A percentile compares a stretch with the other conserved stretches of the same genome.
Evolutionary conservation across 2,113 vertebrate species (phyloP).

Genomic region (Gorsachius goisagi): DNA sequence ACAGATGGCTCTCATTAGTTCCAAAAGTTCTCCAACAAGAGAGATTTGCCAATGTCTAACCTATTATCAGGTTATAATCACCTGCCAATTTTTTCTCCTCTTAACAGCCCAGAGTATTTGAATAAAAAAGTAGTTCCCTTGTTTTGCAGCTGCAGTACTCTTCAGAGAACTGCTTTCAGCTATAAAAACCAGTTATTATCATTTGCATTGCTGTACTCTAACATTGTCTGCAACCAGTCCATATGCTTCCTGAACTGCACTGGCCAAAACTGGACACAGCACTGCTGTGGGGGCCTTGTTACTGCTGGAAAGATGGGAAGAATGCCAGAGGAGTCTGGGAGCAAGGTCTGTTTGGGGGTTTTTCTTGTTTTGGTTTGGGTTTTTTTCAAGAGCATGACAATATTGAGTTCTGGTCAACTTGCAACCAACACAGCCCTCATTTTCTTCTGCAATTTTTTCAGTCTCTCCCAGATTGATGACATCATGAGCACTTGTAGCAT

Average conservation of each 20-base stretch:
- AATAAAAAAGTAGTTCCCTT: background rate
- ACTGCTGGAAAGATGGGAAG: background rate
- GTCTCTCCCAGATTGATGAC: background rate
- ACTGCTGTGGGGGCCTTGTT: background rate
- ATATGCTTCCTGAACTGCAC: background rate
- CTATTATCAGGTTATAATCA: background rate
- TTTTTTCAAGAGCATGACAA: background rate
- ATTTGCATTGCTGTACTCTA: background rate
- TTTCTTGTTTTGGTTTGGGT: background rate
- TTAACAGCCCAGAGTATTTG: background rate
- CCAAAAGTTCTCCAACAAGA: background rate
- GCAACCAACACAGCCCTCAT: background rate
- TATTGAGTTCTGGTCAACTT: background rate
- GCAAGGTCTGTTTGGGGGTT: background rate
- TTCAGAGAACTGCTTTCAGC: background rate
- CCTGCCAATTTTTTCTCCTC: background rate
- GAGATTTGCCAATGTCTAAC: background rate
- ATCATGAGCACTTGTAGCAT: background rate
- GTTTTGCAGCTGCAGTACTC: background rate
- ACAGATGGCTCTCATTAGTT: background rate
- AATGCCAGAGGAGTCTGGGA: background rate
- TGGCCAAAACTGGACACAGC: background rate
- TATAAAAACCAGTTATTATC: background rate
- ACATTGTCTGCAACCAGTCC: background rate
- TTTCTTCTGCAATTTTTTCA: background rate